Evolutionary conservation across 2,888 invertebrate genomes (phyloP), one percentile per base, ranked within the genome.

Genomic region (Piscicola geometra): DNA sequence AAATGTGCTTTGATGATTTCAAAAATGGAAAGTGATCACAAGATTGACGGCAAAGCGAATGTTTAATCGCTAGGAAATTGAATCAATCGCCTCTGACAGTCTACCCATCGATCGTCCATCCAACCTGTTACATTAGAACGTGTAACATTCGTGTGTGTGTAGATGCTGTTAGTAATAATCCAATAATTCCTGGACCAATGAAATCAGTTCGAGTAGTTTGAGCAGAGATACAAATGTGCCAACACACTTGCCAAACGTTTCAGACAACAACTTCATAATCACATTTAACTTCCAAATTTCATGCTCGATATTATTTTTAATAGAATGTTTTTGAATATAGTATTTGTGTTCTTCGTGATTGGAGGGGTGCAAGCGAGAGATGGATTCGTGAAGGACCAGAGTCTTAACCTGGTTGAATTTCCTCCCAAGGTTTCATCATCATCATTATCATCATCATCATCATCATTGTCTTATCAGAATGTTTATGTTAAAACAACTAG

Each of bases 381-480:
- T 18, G 80, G 82, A 1, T 83, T 83, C 74, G 77, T 80, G 33
- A 84, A 84, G 75, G 83, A 83, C 75, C 81, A 81, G 72, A 79
- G 78, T 15, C 82, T 81, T 78, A 81, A 83, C 69, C 28, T 52
- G 15, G 78, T 80, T 21, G 76, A 77, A 5, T 84, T 84, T 68
- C 84, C 84, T 33, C 82, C 77, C 5, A 77, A 70, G 64, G 67
- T 69, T 41, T 25, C 25, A 47, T 47, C 21, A 47, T 47, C 50
- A 15, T n/a, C n/a, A n/a, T n/a, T n/a, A n/a, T n/a, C n/a, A n/a
- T n/a, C n/a, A n/a, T n/a, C n/a, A n/a, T n/a, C n/a, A n/a, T n/a
- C n/a, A n/a, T n/a, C n/a, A n/a, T n/a, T n/a, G n/a, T n/a, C n/a
- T n/a, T n/a, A n/a, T n/a, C n/a, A n/a, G n/a, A n/a, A n/a, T n/a